Percentiles rank a stretch among this genome's conserved stretches.
Evolutionary conservation across 2,888 invertebrate genomes (phyloP).

Genomic region (Ochlodes sylvanus): DNA sequence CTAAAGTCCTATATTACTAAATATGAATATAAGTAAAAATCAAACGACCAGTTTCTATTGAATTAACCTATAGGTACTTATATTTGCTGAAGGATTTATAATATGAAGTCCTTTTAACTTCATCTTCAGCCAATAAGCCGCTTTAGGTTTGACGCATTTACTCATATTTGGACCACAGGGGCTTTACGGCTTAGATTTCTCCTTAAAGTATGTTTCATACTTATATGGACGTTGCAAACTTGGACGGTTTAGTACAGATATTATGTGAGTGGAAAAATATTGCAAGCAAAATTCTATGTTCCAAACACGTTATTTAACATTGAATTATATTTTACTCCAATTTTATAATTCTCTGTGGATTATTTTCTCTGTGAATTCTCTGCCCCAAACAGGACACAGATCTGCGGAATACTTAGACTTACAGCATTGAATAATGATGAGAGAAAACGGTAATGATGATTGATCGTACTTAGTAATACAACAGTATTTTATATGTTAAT

Average conservation of each 20-base stretch:
- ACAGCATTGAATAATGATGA: no score
- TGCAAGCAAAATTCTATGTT: background rate
- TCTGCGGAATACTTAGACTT: no score
- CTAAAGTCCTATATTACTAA: background rate
- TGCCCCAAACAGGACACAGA: no score
- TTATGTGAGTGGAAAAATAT: background rate
- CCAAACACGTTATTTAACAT: background rate
- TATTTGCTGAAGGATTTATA: constrained; percentile 11
- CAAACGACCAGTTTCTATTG: background rate
- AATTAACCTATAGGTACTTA: background rate
- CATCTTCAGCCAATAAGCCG: constrained; percentile 75
- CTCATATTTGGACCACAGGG: constrained; percentile 13
- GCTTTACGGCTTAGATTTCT: constrained; percentile 20
- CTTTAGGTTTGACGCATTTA: constrained; percentile 51
- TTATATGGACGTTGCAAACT: background rate
- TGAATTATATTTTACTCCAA: background rate
- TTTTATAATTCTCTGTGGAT: no score
- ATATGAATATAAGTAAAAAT: background rate
- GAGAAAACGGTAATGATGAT: no score
- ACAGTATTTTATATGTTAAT: no score
- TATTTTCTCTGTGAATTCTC: no score
- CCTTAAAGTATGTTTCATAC: constrained; percentile 12
- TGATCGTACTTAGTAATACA: no score
- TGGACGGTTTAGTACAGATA: background rate
- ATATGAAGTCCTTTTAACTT: constrained; percentile 27